Evolutionary conservation across 92 coral and sea anemone species (phyloP), one percentile per base, ranked within the genome.

Genomic region (Diadumene lineata): DNA sequence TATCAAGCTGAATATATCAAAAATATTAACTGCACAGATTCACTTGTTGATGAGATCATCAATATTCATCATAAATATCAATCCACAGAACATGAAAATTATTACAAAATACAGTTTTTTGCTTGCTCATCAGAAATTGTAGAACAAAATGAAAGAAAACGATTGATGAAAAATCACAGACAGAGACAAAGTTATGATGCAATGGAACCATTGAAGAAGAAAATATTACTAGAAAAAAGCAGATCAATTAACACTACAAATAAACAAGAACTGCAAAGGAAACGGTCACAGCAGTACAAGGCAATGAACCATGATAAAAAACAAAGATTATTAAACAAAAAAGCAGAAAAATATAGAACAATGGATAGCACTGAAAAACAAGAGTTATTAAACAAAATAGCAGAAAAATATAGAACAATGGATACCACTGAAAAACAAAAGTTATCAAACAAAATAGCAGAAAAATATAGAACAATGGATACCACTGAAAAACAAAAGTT

Each of bases 81-180:
- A n/a, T n/a, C n/a, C n/a, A n/a, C n/a, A n/a, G n/a, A n/a, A n/a
- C n/a, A n/a, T n/a, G n/a, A n/a, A n/a, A n/a, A n/a, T n/a, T n/a
- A n/a, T n/a, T n/a, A n/a, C n/a, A n/a, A n/a, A n/a, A n/a, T n/a
- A n/a, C n/a, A n/a, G n/a, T 64, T 34, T 69, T 34, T 7, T 61
- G 44, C n/a, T 22, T 69, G 29, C 74, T 25, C 4, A 28, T 27
- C 1, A 6, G 21, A 44, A n/a, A n/a, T n/a, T n/a, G n/a, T 69
- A 19, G 74, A 69, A 2, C 34, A 44, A 69, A 69, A 69, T 69
- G 58, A 69, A 17, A 34, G 74, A 43, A 43, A 30, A 69, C 34
- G 19, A 53, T 34, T 34, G 74, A 69, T 69, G 24, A 69, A 69
- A 33, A 69, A 19, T 69, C 63, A 69, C 7, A 69, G 74, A 43